Percentiles rank a stretch among this genome's conserved stretches.
phyloP scores from a whole-genome alignment of 2,113 vertebrate genomes.

The Marmota monax region DNA sequence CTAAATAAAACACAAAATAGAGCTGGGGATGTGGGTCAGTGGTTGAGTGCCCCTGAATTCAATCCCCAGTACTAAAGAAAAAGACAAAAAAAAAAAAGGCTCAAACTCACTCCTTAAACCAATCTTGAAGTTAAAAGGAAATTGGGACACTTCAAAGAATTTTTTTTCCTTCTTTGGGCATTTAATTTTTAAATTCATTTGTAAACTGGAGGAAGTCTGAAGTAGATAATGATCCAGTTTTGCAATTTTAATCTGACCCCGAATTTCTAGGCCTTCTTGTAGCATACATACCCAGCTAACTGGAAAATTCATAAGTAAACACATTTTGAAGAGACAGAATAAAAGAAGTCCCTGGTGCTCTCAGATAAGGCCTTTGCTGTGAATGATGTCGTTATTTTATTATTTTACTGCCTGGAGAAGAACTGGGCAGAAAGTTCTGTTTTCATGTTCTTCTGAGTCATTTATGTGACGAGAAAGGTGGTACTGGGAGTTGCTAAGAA shows the following conservation, averaged over 20 bases:
- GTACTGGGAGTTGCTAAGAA: background rate
- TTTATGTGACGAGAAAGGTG: background rate
- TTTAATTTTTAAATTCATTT: conserved; percentile 12
- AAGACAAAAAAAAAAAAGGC: too few species aligned
- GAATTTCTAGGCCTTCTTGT: conserved; percentile 32
- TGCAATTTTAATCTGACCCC: conserved; percentile 31
- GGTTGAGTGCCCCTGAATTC: too few species aligned
- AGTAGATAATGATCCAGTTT: background rate
- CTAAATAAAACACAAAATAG: too few species aligned
- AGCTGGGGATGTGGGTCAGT: too few species aligned
- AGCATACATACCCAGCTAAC: background rate
- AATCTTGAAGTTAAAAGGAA: background rate
- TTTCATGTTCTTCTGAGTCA: conserved; percentile 38
- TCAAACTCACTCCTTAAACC: background rate
- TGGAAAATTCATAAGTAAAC: conserved; percentile 60
- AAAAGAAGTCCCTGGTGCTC: background rate
- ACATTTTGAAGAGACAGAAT: conserved; percentile 18
- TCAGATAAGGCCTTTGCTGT: background rate
- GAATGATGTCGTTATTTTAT: background rate
- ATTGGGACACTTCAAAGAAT: background rate
- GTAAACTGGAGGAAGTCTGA: background rate
- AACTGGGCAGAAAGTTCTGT: background rate
- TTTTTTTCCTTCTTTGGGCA: background rate
- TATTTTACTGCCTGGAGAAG: background rate
- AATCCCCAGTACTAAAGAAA: too few species aligned